Evolutionary conservation across 2,797 vertebrate genomes (phyloP).

Genomic region (Syngnathus acus): DNA sequence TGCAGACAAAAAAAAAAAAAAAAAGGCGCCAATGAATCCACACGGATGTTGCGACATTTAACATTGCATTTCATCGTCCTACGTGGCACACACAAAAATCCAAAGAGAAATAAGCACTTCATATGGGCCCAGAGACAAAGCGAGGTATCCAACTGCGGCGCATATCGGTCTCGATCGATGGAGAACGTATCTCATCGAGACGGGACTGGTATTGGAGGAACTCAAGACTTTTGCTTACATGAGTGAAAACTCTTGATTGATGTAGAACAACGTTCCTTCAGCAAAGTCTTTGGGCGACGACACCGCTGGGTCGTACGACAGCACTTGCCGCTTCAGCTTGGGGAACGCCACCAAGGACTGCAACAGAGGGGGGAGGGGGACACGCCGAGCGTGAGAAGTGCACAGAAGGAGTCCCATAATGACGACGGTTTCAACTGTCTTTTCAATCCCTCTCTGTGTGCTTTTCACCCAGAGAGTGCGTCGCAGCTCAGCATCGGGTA

Average conservation of each 20-base stretch:
- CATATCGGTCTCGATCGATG: neutral
- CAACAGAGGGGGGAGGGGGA: neutral
- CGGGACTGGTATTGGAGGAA: neutral
- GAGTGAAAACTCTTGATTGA: slow-evolving; percentile 98
- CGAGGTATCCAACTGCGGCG: no score
- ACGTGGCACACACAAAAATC: no score
- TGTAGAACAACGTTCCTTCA: slow-evolving; percentile 93
- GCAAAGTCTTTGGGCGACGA: slow-evolving; percentile 98
- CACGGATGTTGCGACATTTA: neutral
- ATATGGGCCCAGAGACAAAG: no score
- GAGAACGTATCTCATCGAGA: no score
- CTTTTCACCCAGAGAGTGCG: slow-evolving; percentile 86
- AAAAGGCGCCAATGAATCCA: neutral
- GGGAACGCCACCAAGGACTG: slow-evolving; percentile 98
- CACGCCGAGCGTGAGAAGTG: neutral
- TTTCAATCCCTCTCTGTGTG: neutral
- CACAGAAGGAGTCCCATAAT: neutral
- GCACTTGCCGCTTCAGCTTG: slow-evolving; percentile 95
- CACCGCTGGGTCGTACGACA: slow-evolving; percentile 90
- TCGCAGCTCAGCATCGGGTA: slow-evolving; percentile 94
- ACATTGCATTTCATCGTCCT: neutral
- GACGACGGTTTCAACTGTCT: neutral
- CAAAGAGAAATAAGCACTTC: no score
- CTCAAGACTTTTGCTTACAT: slow-evolving; percentile 74
- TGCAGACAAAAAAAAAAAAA: neutral